Evolutionary conservation across 2,888 invertebrate genomes (phyloP).

Genomic region (Onchidella celtica): DNA sequence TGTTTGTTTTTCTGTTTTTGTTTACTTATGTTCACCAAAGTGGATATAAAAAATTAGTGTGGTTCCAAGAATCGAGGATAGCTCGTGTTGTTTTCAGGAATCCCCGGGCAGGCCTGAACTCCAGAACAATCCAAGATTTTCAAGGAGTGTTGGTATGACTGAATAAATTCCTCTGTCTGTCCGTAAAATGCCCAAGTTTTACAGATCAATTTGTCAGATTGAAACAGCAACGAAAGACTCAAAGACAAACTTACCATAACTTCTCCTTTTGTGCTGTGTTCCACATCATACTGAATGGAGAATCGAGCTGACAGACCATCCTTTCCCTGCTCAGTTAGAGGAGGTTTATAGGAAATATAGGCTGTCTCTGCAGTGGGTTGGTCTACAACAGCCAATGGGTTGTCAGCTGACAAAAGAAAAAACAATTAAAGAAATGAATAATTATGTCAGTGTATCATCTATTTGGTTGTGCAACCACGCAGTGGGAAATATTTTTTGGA

Average conservation of each 20-base stretch:
- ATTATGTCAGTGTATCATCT: too few species aligned
- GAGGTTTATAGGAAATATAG: constrained; percentile 63
- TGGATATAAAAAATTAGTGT: too few species aligned
- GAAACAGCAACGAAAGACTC: not conserved
- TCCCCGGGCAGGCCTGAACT: too few species aligned
- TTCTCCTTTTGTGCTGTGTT: constrained; percentile 83
- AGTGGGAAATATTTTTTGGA: too few species aligned
- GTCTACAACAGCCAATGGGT: constrained; percentile 58
- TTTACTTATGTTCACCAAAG: too few species aligned
- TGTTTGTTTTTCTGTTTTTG: too few species aligned
- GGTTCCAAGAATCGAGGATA: too few species aligned
- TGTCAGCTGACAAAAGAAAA: constrained; percentile 54
- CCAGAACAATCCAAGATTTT: too few species aligned
- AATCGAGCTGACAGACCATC: constrained; percentile 83
- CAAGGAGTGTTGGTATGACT: too few species aligned
- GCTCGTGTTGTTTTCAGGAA: too few species aligned
- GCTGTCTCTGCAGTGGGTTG: constrained; percentile 64
- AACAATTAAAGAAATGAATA: too few species aligned
- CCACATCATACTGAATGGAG: constrained; percentile 87
- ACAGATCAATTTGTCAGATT: not conserved
- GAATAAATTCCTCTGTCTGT: not conserved
- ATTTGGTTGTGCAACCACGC: too few species aligned
- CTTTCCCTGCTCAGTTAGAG: constrained; percentile 59
- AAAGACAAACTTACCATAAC: constrained; percentile 59
- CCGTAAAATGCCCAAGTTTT: not conserved